Conservation (phyloP, 2,888 invertebrate species). For the Hydriomena furcata region DNA sequence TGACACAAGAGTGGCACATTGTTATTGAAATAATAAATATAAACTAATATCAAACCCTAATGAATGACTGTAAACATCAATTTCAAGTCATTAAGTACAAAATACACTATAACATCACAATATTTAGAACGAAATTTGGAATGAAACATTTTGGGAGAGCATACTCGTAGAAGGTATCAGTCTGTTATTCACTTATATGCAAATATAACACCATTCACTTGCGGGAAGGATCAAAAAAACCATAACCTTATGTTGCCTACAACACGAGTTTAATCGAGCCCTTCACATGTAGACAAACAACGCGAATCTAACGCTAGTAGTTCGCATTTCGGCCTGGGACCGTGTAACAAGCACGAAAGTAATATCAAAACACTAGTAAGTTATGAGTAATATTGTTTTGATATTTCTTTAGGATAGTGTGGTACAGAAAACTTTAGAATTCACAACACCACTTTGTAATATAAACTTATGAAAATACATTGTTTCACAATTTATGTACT, state of each 20-base stretch:
- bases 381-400: no score
- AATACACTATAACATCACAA: conserved; percentile 70
- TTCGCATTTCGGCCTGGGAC: no score
- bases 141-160: conserved; percentile 50
- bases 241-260: conserved; percentile 5
- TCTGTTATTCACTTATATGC: conserved; percentile 49
- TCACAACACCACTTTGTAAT: conserved; percentile 38
- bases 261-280: neutral
- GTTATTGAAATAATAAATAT: conserved; percentile 17
- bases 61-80: conserved; percentile 23
- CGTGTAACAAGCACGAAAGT: no score
- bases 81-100: conserved; percentile 70
- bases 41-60: conserved; percentile 38
- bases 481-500: conserved; percentile 27
- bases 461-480: conserved; percentile 40
- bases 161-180: conserved; percentile 43
- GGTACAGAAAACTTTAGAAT: conserved; percentile 29
- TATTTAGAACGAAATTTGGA: conserved; percentile 53
- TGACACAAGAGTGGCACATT: conserved; percentile 23
- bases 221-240: conserved; percentile 7
- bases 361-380: no score
- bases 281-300: neutral
- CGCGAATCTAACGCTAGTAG: neutral
- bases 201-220: conserved; percentile 24
- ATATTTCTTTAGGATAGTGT: no score